phyloP scores from a whole-genome alignment of 2,113 vertebrate species.

The Spermophilus dauricus region DNA sequence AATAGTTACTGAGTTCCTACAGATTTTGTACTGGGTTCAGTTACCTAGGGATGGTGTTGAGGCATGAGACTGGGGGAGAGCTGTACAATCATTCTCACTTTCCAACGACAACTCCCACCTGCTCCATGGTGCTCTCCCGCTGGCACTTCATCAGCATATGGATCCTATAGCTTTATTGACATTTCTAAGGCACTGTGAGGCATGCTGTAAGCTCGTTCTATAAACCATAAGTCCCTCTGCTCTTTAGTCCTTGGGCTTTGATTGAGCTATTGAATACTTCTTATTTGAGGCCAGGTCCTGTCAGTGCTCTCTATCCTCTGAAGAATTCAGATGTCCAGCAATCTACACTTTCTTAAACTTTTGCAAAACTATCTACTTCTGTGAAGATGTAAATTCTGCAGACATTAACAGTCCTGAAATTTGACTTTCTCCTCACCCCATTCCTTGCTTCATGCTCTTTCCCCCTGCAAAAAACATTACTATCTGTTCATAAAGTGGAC shows the following conservation, averaged over 20 bases:
- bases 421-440: background rate
- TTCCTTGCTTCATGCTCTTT: background rate
- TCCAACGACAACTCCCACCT: constrained; percentile 62
- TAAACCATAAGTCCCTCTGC: constrained; percentile 83
- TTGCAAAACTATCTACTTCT: background rate
- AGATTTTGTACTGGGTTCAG: background rate
- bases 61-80: accelerated
- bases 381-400: background rate
- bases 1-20: background rate
- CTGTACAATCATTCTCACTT: constrained; percentile 35
- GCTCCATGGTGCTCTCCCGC: constrained; percentile 75
- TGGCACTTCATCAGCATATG: constrained; percentile 84
- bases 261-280: constrained; percentile 86
- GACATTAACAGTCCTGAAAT: background rate
- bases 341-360: constrained; percentile 64
- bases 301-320: constrained; percentile 74
- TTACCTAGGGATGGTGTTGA: too few species aligned
- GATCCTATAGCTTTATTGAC: constrained; percentile 90
- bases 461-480: background rate
- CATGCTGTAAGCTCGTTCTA: constrained; percentile 82
- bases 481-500: background rate
- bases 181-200: constrained; percentile 84
- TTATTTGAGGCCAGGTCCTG: constrained; percentile 77
- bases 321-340: constrained; percentile 73
- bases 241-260: constrained; percentile 74